A percentile compares a stretch with the other conserved stretches of the same genome.
phyloP scores from a whole-genome alignment of 2,113 vertebrate species.

The Serinus canaria region DNA sequence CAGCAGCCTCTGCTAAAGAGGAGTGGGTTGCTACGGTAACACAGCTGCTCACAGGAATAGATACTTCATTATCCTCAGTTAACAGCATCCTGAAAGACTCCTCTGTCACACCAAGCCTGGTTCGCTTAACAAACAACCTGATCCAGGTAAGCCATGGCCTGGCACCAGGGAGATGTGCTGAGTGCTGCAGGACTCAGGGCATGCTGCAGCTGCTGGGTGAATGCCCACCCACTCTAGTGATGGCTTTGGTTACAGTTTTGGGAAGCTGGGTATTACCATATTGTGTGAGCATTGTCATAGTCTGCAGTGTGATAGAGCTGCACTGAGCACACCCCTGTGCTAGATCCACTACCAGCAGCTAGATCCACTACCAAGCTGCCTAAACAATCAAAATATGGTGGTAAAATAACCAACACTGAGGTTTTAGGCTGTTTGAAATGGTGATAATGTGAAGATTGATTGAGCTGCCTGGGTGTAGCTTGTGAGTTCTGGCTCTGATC shows the following conservation, averaged over 20 bases:
- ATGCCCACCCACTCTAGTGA: not conserved
- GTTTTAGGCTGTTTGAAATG: not conserved
- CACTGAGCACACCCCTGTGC: not conserved
- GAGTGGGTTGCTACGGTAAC: conserved; percentile 92
- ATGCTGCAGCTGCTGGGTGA: not conserved
- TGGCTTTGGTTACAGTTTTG: not conserved
- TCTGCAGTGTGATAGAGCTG: not conserved
- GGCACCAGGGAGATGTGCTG: not conserved
- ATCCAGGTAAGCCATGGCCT: conserved; percentile 83
- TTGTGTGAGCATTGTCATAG: not conserved
- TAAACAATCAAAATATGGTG: not conserved
- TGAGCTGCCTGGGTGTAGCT: not conserved
- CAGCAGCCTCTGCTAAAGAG: conserved; percentile 83
- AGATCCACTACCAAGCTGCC: not conserved
- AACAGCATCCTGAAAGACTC: conserved; percentile 74
- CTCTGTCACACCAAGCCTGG: conserved; percentile 74
- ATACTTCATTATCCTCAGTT: conserved; percentile 81
- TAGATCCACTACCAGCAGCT: not conserved
- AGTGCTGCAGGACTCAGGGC: not conserved
- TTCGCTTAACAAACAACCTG: conserved; percentile 89
- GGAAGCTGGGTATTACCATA: not conserved
- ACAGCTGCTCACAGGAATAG: conserved; percentile 86
- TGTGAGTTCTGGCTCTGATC: not conserved
- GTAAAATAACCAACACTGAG: not conserved
- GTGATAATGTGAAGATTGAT: not conserved